Percentiles rank a stretch among this genome's conserved stretches.
Conservation (phyloP, 2,888 invertebrate genomes). For the Euclidia mi region DNA sequence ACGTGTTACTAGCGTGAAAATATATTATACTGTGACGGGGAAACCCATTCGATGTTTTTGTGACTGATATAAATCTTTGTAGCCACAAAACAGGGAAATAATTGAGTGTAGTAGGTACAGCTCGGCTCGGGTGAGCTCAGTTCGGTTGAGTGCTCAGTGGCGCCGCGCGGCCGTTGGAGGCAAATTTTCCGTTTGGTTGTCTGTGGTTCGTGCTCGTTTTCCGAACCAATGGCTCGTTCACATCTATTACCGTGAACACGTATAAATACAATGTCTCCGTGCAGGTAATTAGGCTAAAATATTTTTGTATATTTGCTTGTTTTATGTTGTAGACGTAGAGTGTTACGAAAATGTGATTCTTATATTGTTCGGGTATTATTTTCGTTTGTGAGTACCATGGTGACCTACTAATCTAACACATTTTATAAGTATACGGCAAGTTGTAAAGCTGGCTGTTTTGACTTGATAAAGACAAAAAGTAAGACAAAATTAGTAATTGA, state of each 20-base stretch:
- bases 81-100: constrained; percentile 25
- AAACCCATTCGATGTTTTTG: constrained; percentile 13
- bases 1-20: constrained; percentile 6
- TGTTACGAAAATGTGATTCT: too few relatives aligned
- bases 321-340: too few relatives aligned
- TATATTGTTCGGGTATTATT: too few relatives aligned
- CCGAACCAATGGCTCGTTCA: constrained; percentile 66
- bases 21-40: constrained; percentile 10
- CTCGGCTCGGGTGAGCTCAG: constrained; percentile 21
- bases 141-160: constrained; percentile 46
- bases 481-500: too few relatives aligned
- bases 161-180: constrained; percentile 41
- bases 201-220: constrained; percentile 68
- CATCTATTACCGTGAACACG: constrained; percentile 56
- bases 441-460: too few relatives aligned
- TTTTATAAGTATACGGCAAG: too few relatives aligned
- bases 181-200: constrained; percentile 72
- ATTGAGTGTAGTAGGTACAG: constrained; percentile 24
- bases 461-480: too few relatives aligned
- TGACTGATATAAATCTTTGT: constrained; percentile 11
- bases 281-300: constrained; percentile 1
- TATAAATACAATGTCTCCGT: constrained; percentile 29
- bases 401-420: too few relatives aligned
- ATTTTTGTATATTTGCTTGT: not conserved
- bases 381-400: too few relatives aligned